phyloP scores from a whole-genome alignment of 2,888 invertebrate species.

The Hydroisotoma schaefferi region DNA sequence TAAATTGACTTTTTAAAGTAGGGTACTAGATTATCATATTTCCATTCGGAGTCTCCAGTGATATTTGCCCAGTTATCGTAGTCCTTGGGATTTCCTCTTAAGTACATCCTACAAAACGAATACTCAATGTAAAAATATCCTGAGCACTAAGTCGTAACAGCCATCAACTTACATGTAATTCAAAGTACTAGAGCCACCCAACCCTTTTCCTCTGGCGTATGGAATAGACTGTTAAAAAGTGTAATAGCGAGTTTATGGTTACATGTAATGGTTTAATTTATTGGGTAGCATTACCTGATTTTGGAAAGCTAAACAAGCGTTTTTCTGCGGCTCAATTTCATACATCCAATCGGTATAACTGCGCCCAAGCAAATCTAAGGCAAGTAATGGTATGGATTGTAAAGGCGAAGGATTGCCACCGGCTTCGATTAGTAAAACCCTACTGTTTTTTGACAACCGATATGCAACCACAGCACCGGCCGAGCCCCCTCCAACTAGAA shows the following conservation, averaged over 20 bases:
- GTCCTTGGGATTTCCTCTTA: slow-evolving; percentile 23
- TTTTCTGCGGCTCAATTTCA: slow-evolving; percentile 21
- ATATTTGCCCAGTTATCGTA: slow-evolving; percentile 33
- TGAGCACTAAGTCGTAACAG: slow-evolving; percentile 16
- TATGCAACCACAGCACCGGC: slow-evolving; percentile 25
- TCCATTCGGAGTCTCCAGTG: slow-evolving; percentile 27
- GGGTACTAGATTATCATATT: slow-evolving; percentile 26
- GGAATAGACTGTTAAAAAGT: slow-evolving; percentile 11
- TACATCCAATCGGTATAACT: slow-evolving; percentile 21
- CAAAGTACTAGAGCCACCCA: slow-evolving; percentile 23
- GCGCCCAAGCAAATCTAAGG: slow-evolving; percentile 20
- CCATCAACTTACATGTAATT: slow-evolving; percentile 37
- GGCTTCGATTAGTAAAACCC: slow-evolving; percentile 21
- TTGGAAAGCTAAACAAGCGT: slow-evolving; percentile 17
- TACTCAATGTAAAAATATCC: too few species aligned
- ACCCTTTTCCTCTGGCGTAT: slow-evolving; percentile 31
- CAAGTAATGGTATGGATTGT: slow-evolving; percentile 25
- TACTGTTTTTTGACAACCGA: slow-evolving; percentile 23
- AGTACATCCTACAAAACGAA: slow-evolving; percentile 4
- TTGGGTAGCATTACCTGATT: slow-evolving; percentile 10
- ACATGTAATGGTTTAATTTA: background rate
- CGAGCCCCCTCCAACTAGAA: slow-evolving; percentile 21
- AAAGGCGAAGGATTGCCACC: slow-evolving; percentile 42
- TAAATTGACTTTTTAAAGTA: slow-evolving; percentile 32
- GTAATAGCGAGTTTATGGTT: background rate